A percentile compares a stretch with the other conserved stretches of the same genome.
phyloP scores from a whole-genome alignment of 2,113 vertebrate species.

The Rhipidura dahli region DNA sequence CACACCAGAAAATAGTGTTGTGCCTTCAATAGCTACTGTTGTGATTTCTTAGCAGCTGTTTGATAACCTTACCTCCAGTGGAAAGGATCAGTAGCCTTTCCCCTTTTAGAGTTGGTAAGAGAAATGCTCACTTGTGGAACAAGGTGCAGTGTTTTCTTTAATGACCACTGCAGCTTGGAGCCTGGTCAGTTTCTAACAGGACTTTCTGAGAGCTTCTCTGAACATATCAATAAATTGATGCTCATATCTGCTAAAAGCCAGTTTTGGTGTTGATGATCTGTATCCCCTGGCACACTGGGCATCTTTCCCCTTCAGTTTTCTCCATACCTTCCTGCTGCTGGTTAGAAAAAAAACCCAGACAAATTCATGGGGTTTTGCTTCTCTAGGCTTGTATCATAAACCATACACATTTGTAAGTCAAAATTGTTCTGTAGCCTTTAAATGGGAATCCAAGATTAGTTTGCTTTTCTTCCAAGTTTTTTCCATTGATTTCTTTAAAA shows the following conservation, averaged over 20 bases:
- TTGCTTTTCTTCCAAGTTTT: neutral
- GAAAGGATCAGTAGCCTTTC: neutral
- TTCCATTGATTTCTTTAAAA: neutral
- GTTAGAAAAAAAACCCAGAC: accelerated
- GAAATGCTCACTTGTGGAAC: neutral
- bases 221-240: neutral
- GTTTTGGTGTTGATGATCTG: neutral
- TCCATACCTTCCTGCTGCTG: neutral
- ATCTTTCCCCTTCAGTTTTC: neutral
- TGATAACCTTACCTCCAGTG: neutral
- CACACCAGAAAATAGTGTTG: neutral
- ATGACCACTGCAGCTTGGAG: neutral
- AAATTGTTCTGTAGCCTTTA: neutral
- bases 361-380: neutral
- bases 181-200: neutral
- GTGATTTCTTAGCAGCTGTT: neutral
- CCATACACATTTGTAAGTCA: neutral
- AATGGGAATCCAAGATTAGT: neutral
- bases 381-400: neutral
- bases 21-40: neutral
- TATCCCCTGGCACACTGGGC: neutral
- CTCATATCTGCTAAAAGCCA: neutral
- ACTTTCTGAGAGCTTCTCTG: neutral
- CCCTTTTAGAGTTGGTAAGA: neutral
- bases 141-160: neutral